These are phyloP conservation scores for Lasiurus cinereus DNA, from an alignment of 2,113 vertebrate genomes.

Conservation along the genomic window DNA sequence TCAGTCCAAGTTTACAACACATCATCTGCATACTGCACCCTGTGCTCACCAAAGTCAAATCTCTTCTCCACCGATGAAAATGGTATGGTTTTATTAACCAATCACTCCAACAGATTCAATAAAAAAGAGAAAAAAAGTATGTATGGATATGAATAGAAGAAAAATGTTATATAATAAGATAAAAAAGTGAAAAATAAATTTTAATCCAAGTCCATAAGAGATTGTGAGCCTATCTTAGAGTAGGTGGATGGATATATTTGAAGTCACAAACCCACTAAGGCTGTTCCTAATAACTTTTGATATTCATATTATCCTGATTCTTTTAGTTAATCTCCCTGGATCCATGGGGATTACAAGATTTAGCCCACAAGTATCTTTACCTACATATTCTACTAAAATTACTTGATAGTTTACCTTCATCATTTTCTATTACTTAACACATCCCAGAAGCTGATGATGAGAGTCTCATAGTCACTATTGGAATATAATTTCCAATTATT, in stretches of 20 bases:
- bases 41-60: background rate
- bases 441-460: background rate
- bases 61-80: background rate
- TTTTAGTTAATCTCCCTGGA: constrained; percentile 55
- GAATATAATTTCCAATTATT: constrained; percentile 14
- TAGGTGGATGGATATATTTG: constrained; percentile 43
- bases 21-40: background rate
- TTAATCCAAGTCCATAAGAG: constrained; percentile 38
- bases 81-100: background rate
- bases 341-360: constrained; percentile 24
- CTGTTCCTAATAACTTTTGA: constrained; percentile 27
- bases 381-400: background rate
- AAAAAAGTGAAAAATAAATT: background rate
- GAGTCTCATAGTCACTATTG: constrained; percentile 15
- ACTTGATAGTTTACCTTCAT: constrained; percentile 28
- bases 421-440: background rate
- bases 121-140: background rate
- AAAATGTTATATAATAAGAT: background rate
- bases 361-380: too few species aligned
- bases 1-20: background rate
- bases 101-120: background rate
- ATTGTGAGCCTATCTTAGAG: constrained; percentile 17
- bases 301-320: constrained; percentile 50
- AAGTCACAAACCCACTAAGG: constrained; percentile 51
- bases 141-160: background rate